Evolutionary conservation across 2,888 invertebrate species (phyloP).

Genomic region (Prenolepis imparis): DNA sequence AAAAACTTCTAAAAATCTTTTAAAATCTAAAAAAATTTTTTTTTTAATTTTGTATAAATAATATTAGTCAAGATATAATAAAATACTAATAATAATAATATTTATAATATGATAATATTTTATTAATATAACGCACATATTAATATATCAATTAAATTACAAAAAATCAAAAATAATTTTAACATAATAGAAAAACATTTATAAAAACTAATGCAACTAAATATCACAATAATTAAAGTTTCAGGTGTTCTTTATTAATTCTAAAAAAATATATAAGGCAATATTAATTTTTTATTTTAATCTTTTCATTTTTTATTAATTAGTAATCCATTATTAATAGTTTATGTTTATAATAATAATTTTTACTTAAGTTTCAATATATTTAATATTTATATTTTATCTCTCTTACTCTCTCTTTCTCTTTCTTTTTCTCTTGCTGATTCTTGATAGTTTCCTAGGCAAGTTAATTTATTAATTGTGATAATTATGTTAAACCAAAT

Average conservation of each 20-base stretch:
- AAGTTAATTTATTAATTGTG: conserved; percentile 10
- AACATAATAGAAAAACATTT: background rate
- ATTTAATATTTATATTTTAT: conserved; percentile 9
- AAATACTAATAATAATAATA: background rate
- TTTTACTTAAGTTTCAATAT: conserved; percentile 23
- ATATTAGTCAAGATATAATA: background rate
- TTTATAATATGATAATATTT: background rate
- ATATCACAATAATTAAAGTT: conserved; percentile 4
- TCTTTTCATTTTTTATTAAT: conserved; percentile 21
- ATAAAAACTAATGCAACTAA: background rate
- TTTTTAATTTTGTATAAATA: background rate
- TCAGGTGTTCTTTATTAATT: background rate
- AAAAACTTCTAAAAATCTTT: too few relatives aligned
- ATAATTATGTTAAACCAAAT: conserved; percentile 12
- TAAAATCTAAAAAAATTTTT: background rate
- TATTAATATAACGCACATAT: background rate
- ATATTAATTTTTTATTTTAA: conserved; percentile 14
- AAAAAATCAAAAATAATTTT: background rate
- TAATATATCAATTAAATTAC: background rate
- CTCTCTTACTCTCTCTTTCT: too few relatives aligned
- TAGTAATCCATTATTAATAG: conserved; percentile 30
- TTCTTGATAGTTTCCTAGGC: conserved; percentile 23
- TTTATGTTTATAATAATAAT: background rate
- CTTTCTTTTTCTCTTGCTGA: background rate
- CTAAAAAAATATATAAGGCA: conserved; percentile 20